Evolutionary conservation across 23 tunicate species (phyloP).

Genomic region (Halocynthia aurantium): DNA sequence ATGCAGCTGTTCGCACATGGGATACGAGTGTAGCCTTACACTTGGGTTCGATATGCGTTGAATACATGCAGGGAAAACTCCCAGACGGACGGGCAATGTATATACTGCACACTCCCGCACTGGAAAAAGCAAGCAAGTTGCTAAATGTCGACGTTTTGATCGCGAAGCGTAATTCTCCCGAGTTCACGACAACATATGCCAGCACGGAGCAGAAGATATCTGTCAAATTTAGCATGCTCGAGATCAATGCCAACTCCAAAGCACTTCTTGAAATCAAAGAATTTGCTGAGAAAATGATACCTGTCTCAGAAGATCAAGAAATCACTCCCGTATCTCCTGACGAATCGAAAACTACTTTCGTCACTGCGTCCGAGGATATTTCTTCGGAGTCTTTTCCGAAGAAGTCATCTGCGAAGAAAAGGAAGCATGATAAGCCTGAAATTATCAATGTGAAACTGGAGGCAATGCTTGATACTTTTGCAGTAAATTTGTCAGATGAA

Average conservation of each 20-base stretch:
- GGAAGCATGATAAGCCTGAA: neutral
- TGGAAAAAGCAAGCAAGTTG: slow-evolving; percentile 9
- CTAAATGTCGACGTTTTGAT: slow-evolving; percentile 35
- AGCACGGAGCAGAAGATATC: slow-evolving; percentile 35
- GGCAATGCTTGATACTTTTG: slow-evolving; percentile 12
- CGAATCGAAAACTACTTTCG: slow-evolving; percentile 1
- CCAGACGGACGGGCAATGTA: slow-evolving; percentile 39
- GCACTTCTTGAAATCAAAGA: slow-evolving; percentile 10
- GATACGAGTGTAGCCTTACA: slow-evolving; percentile 32
- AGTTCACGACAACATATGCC: slow-evolving; percentile 32
- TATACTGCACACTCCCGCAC: slow-evolving; percentile 30
- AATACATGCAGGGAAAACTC: slow-evolving; percentile 14
- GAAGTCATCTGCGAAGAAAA: neutral
- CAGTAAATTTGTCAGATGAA: slow-evolving; percentile 15
- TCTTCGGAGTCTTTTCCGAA: neutral
- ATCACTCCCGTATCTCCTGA: neutral
- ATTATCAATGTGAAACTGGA: slow-evolving; percentile 8
- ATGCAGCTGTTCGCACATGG: slow-evolving; percentile 37
- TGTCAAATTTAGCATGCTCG: slow-evolving; percentile 19
- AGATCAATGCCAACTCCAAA: slow-evolving; percentile 25
- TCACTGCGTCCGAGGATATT: neutral
- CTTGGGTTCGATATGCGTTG: slow-evolving; percentile 25
- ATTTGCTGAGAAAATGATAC: slow-evolving; percentile 17
- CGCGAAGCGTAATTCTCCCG: slow-evolving; percentile 52
- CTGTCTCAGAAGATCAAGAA: slow-evolving; percentile 7